These are phyloP conservation scores for Rhagophthalmus giganteus DNA, from an alignment of 2,888 invertebrate genomes.

Conservation along the genomic window DNA sequence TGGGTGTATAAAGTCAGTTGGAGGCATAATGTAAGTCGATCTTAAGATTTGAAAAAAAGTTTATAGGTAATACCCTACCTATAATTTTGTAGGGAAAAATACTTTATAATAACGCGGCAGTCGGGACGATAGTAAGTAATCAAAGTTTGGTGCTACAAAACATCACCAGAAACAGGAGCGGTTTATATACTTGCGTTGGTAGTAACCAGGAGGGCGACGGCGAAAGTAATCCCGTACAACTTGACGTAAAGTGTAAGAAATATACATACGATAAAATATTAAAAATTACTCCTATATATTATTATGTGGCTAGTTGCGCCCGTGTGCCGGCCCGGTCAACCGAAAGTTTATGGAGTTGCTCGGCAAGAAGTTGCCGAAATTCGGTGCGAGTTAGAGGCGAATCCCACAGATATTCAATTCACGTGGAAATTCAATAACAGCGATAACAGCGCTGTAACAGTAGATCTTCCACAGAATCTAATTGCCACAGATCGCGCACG, in stretches of 20 bases:
- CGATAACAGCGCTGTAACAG: conserved; percentile 59
- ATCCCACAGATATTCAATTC: conserved; percentile 69
- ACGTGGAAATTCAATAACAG: conserved; percentile 79
- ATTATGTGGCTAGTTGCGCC: conserved; percentile 79
- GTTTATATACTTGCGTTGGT: conserved; percentile 85
- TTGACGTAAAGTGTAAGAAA: conserved; percentile 83
- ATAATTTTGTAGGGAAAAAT: conserved; percentile 67
- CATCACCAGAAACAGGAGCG: conserved; percentile 74
- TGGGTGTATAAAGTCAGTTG: conserved; percentile 79
- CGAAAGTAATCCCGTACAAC: conserved; percentile 79
- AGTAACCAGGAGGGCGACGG: conserved; percentile 87
- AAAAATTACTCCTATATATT: no score
- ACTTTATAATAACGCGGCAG: conserved; percentile 76
- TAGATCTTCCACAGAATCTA: conserved; percentile 68
- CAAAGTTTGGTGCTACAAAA: conserved; percentile 86
- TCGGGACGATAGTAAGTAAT: conserved; percentile 84
- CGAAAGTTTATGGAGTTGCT: conserved; percentile 70
- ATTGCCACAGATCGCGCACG: conserved; percentile 65
- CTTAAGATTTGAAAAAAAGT: neutral
- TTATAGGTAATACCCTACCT: no score
- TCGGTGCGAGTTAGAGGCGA: conserved; percentile 74
- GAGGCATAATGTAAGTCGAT: conserved; percentile 70
- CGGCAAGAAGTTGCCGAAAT: conserved; percentile 71
- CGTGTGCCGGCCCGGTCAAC: conserved; percentile 72
- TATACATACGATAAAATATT: neutral